These are phyloP conservation scores for Pararge aegeria DNA, from an alignment of 1,140 invertebrate genomes.

Conservation along the genomic window DNA sequence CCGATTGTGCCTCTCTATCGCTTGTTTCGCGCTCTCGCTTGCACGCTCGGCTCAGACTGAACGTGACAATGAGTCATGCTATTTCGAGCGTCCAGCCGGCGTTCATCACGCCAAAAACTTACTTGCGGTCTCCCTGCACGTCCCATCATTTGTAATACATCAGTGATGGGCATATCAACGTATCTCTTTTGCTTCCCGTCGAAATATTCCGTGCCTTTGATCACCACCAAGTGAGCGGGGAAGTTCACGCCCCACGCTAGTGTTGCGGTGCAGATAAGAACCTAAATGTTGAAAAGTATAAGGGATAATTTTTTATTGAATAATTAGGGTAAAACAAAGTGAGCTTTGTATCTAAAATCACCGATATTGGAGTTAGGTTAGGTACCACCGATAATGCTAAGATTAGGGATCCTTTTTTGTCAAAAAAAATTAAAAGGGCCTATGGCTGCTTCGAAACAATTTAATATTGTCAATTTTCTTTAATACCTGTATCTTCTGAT, in stretches of 20 bases:
- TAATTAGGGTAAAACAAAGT: too few relatives aligned
- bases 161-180: slow-evolving; percentile 99
- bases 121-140: slow-evolving; percentile 94
- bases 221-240: slow-evolving; percentile 87
- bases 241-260: slow-evolving; percentile 99
- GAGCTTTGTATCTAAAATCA: too few relatives aligned
- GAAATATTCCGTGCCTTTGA: slow-evolving; percentile 97
- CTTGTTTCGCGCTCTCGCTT: too few relatives aligned
- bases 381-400: too few relatives aligned
- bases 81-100: too few relatives aligned
- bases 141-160: slow-evolving; percentile 99
- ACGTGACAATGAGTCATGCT: too few relatives aligned
- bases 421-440: background rate
- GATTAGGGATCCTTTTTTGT: too few relatives aligned
- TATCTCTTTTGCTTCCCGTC: slow-evolving; percentile 98
- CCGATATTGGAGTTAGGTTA: too few relatives aligned
- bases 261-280: slow-evolving; percentile 98
- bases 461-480: background rate
- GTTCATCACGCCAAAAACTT: background rate
- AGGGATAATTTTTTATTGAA: too few relatives aligned
- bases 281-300: slow-evolving; percentile 69
- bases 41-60: too few relatives aligned
- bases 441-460: too few relatives aligned
- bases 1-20: too few relatives aligned
- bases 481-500: slow-evolving; percentile 97